Percentiles rank a stretch among this genome's conserved stretches.
Conservation (phyloP, 2,113 vertebrate genomes). For the Rhinogobius similis region DNA sequence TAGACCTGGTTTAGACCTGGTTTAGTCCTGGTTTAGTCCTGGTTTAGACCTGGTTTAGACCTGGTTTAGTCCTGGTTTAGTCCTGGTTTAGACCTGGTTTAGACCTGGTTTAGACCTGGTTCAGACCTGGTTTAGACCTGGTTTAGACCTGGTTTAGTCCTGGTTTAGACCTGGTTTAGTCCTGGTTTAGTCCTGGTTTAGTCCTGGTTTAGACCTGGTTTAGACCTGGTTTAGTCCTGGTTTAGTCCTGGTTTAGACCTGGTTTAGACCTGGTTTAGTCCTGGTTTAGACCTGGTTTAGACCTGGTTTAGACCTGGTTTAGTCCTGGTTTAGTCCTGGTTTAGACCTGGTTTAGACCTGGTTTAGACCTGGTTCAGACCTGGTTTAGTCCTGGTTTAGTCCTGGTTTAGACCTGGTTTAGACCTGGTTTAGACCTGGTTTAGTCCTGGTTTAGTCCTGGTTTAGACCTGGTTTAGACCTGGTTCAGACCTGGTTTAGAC, state of each 20-base stretch:
- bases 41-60: background rate
- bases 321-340: background rate
- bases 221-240: background rate
- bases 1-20: background rate
- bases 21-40: background rate
- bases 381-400: background rate
- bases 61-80: background rate
- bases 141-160: background rate
- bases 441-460: background rate
- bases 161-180: background rate
- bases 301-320: background rate
- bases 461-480: background rate
- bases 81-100: background rate
- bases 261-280: background rate
- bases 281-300: background rate
- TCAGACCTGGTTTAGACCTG: background rate
- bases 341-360: background rate
- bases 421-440: background rate
- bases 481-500: background rate
- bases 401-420: background rate
- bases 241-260: background rate
- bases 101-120: background rate
- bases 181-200: background rate
- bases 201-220: background rate
- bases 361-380: background rate